Conservation (phyloP, 2,113 vertebrate genomes). For the Syngnathoides biaculeatus region DNA sequence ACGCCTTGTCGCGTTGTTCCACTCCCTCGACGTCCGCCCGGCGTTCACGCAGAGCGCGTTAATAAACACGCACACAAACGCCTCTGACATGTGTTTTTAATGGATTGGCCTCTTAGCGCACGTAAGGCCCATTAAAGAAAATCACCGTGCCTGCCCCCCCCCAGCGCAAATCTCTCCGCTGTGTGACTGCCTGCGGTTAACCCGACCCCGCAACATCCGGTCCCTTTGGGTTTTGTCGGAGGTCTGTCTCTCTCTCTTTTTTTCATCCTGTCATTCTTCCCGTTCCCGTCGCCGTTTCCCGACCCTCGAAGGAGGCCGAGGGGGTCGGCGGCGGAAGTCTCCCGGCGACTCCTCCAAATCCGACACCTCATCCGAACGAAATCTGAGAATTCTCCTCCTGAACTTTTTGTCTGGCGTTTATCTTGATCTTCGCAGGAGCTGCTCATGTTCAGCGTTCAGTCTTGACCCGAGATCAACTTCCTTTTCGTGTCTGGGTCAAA, state of each 20-base stretch:
- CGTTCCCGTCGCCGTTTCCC: slow-evolving; percentile 44
- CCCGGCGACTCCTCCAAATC: slow-evolving; percentile 42
- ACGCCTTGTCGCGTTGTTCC: slow-evolving; percentile 43
- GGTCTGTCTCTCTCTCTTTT: no score
- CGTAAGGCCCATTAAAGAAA: slow-evolving; percentile 61
- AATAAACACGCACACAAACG: slow-evolving; percentile 56
- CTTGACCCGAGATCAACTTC: slow-evolving; percentile 29
- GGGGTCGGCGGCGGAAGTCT: slow-evolving; percentile 18
- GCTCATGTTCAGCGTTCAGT: slow-evolving; percentile 23
- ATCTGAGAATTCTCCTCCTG: slow-evolving; percentile 38
- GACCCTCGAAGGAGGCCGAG: slow-evolving; percentile 45
- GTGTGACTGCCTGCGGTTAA: slow-evolving; percentile 44
- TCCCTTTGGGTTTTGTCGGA: slow-evolving; percentile 41
- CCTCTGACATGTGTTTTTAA: slow-evolving; percentile 60
- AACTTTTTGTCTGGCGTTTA: slow-evolving; percentile 20
- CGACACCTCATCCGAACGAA: slow-evolving; percentile 55
- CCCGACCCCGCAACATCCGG: slow-evolving; percentile 47
- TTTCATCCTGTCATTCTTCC: slow-evolving; percentile 22
- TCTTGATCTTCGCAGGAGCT: slow-evolving; percentile 13
- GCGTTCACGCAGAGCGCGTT: slow-evolving; percentile 39
- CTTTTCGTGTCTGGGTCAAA: slow-evolving; percentile 32
- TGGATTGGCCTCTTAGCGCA: slow-evolving; percentile 58
- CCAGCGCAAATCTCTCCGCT: slow-evolving; percentile 28
- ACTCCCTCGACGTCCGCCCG: neutral
- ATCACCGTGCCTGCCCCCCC: slow-evolving; percentile 41